Conservation (phyloP, 2,113 vertebrate genomes). For the Mugil cephalus region DNA sequence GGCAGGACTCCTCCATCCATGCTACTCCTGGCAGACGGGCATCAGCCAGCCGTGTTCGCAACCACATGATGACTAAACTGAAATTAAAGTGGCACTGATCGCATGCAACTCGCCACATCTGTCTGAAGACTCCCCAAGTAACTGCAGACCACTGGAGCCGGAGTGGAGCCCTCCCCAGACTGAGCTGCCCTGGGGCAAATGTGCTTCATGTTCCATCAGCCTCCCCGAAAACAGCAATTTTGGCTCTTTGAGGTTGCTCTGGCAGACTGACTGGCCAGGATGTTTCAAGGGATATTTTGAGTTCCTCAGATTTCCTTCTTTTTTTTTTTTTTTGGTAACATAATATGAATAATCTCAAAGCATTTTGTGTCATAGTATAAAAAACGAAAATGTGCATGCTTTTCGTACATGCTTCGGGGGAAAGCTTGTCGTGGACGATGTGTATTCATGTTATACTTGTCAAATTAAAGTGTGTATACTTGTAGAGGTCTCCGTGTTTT, state of each 20-base stretch:
- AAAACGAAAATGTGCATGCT: neutral
- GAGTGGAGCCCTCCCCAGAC: constrained; percentile 62
- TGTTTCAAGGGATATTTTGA: constrained; percentile 33
- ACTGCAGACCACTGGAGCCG: constrained; percentile 74
- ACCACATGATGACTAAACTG: constrained; percentile 62
- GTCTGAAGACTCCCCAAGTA: constrained; percentile 60
- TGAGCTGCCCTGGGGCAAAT: constrained; percentile 58
- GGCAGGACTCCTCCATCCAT: constrained; percentile 11
- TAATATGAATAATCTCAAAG: constrained; percentile 43
- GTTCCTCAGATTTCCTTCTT: constrained; percentile 4
- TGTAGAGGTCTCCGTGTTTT: neutral
- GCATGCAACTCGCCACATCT: constrained; percentile 65
- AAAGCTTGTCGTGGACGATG: neutral
- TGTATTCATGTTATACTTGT: neutral
- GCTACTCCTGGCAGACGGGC: constrained; percentile 42
- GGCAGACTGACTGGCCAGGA: constrained; percentile 19
- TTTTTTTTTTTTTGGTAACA: constrained; percentile 13
- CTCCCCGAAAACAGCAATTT: constrained; percentile 64
- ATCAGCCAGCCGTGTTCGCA: constrained; percentile 42
- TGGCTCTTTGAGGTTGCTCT: constrained; percentile 56
- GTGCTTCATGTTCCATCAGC: constrained; percentile 60
- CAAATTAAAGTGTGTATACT: neutral
- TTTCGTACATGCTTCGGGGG: neutral
- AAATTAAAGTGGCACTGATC: constrained; percentile 71
- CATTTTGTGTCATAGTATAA: neutral